Evolutionary conservation across 2,888 invertebrate species (phyloP).

Genomic region (Platycheirus albimanus): DNA sequence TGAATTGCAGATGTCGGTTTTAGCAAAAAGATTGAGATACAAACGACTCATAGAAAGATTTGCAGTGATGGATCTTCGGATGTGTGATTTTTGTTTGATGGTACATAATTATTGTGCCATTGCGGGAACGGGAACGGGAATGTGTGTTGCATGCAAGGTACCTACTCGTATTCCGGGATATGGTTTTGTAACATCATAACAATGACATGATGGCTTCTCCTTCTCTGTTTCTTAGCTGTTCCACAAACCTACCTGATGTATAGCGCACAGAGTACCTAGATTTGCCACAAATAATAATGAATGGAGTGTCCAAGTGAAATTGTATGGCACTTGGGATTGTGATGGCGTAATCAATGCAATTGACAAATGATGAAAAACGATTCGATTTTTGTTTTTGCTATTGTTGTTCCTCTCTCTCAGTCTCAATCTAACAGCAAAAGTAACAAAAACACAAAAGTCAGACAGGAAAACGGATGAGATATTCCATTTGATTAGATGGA

Average conservation of each 20-base stretch:
- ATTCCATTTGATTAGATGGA: slow-evolving; percentile 33
- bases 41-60: slow-evolving; percentile 27
- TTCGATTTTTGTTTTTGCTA: not conserved
- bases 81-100: slow-evolving; percentile 58
- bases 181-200: slow-evolving; percentile 33
- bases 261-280: too few species aligned
- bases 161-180: slow-evolving; percentile 59
- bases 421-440: too few species aligned
- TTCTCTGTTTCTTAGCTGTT: not conserved
- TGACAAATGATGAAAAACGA: slow-evolving; percentile 65
- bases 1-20: slow-evolving; percentile 12
- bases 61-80: slow-evolving; percentile 65
- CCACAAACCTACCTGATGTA: slow-evolving; percentile 36
- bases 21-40: slow-evolving; percentile 24
- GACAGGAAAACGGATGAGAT: slow-evolving; percentile 44
- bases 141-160: slow-evolving; percentile 38
- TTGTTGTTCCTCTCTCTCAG: not conserved
- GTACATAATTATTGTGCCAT: slow-evolving; percentile 63
- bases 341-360: slow-evolving; percentile 66
- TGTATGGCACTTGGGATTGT: slow-evolving; percentile 44
- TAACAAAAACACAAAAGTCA: slow-evolving; percentile 23
- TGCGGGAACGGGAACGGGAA: slow-evolving; percentile 17
- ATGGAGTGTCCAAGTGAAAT: slow-evolving; percentile 52
- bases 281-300: not conserved
- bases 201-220: slow-evolving; percentile 27